These are phyloP conservation scores for Heterocephalus glaber DNA, from an alignment of 2,113 vertebrate genomes.

Conservation along the genomic window DNA sequence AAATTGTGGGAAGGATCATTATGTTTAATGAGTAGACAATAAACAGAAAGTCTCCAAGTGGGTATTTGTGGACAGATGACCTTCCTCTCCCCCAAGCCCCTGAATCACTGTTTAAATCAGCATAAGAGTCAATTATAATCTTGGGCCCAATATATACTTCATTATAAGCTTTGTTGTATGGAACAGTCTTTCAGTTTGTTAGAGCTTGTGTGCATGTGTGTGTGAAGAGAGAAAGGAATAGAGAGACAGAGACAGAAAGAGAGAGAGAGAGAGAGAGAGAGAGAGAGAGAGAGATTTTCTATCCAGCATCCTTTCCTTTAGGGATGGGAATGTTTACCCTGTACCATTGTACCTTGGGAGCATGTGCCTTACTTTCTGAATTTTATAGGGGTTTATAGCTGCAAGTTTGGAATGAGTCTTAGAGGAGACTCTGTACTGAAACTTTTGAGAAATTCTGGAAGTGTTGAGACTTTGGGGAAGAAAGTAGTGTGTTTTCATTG, in stretches of 20 bases:
- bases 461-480: not conserved
- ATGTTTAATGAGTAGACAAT: not conserved
- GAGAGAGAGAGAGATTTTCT: not conserved
- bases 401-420: not conserved
- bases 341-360: not conserved
- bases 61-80: conserved; percentile 64
- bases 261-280: too few species aligned
- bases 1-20: not conserved
- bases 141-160: not conserved
- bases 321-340: not conserved
- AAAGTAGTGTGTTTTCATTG: not conserved
- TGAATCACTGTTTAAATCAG: conserved; percentile 29
- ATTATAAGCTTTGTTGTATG: not conserved
- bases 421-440: not conserved
- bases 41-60: not conserved
- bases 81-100: conserved; percentile 9
- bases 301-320: not conserved
- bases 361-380: not conserved
- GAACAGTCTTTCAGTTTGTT: conserved; percentile 1
- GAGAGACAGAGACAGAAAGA: not conserved
- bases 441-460: not conserved
- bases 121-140: conserved; percentile 60
- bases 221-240: not conserved
- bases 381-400: not conserved
- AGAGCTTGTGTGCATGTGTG: not conserved